These are phyloP conservation scores for Choreutis nemorana DNA, from an alignment of 2,888 invertebrate species.

Conservation along the genomic window DNA sequence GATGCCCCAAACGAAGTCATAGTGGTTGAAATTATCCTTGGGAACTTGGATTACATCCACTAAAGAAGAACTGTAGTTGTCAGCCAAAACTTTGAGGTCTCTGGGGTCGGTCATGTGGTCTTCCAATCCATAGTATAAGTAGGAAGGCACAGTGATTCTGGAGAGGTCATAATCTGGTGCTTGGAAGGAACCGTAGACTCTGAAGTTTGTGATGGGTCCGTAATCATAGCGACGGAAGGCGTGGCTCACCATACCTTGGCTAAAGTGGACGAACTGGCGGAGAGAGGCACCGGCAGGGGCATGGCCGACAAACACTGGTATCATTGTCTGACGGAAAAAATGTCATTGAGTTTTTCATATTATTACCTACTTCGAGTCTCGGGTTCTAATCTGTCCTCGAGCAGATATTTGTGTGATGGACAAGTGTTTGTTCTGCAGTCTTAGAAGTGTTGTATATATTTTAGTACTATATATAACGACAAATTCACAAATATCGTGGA, in stretches of 20 bases:
- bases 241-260: slow-evolving; percentile 22
- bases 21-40: slow-evolving; percentile 23
- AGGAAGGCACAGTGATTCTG: slow-evolving; percentile 19
- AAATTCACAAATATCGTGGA: too few species aligned
- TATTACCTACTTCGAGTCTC: too few species aligned
- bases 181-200: slow-evolving; percentile 18
- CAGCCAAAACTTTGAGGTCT: slow-evolving; percentile 20
- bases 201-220: slow-evolving; percentile 19
- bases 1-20: slow-evolving; percentile 29
- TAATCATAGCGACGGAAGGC: slow-evolving; percentile 27
- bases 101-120: slow-evolving; percentile 19
- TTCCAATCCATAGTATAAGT: slow-evolving; percentile 23
- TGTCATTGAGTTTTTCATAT: not conserved
- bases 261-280: slow-evolving; percentile 32
- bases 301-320: slow-evolving; percentile 29
- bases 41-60: slow-evolving; percentile 11
- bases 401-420: too few species aligned
- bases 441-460: too few species aligned
- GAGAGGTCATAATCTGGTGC: slow-evolving; percentile 28
- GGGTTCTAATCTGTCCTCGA: too few species aligned
- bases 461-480: too few species aligned
- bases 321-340: slow-evolving; percentile 24
- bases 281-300: slow-evolving; percentile 31
- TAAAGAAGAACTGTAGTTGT: too few species aligned
- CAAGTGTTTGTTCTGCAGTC: too few species aligned